Evolutionary conservation across 2,797 vertebrate species (phyloP), one percentile per base, ranked within the genome.

Genomic region (Dermochelys coriacea): DNA sequence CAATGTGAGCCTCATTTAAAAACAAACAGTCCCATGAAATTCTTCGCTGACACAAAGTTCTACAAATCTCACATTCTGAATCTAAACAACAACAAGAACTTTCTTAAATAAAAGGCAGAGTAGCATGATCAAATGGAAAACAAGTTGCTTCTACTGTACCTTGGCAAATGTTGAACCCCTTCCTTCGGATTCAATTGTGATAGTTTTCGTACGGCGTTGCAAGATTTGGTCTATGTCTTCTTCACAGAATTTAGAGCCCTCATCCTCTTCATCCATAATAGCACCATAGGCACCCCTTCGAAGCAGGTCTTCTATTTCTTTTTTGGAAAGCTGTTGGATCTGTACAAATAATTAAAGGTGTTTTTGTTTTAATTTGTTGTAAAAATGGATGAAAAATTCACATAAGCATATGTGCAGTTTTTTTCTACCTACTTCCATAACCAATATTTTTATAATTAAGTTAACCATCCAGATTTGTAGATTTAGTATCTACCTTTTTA

Each of bases 161-260:
- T 99, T 99, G 59, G 99, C 99, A 98, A 99, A 99, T 0, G 99
- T 99, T 95, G 99, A 99, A 21, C 99, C 99, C 55, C 99, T 98
- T 83, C 99, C 99, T 97, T 99, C 99, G 1, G 99, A 99, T 95
- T 99, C 99, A 75, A 99, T 99, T 0, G 99, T 99, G 97, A 99
- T 99, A 19, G 99, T 99, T 98, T 99, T 99, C 82, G 99, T 99
- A 49, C 99, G 98, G 84, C 99, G 98, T 87, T 99, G 99, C 94
- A 99, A 98, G 94, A 99, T 99, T 97, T 99, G 99, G 97, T 99
- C 99, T 2, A 99, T 99, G 94, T 99, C 99, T 82, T 99, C 99
- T 96, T 99, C 99, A 92, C 99, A 99, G 97, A 99, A 99, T 96
- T 99, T 99, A 88, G 99, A 99, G 34, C 99, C 99, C 97, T 99